A percentile compares a stretch with the other conserved stretches of the same genome.
These are phyloP conservation scores for Typhlichthys eigenmanni DNA, from an alignment of 2,797 vertebrate genomes.

Conservation along the genomic window DNA sequence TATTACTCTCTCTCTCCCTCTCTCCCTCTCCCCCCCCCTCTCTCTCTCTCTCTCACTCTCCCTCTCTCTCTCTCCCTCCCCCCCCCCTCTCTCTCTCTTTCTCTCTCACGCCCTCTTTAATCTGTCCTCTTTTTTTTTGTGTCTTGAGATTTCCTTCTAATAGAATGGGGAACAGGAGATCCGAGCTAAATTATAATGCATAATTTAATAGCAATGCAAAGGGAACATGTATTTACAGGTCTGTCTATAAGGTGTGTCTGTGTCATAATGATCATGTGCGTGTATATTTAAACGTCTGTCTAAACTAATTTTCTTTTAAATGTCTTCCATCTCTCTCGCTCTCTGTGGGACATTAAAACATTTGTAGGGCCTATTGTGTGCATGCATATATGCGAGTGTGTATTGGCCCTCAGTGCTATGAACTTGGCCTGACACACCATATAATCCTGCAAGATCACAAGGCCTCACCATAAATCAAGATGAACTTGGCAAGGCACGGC, in stretches of 20 bases:
- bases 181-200: neutral
- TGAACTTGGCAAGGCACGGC: slow-evolving; percentile 18
- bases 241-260: too few species aligned
- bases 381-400: neutral
- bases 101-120: slow-evolving; percentile 23
- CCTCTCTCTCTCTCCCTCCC: neutral
- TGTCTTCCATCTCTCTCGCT: neutral
- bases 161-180: slow-evolving; percentile 31
- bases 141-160: slow-evolving; percentile 50
- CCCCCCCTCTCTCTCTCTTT: neutral
- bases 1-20: slow-evolving; percentile 9
- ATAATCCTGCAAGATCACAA: slow-evolving; percentile 24
- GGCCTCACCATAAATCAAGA: slow-evolving; percentile 38
- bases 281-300: too few species aligned
- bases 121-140: slow-evolving; percentile 47
- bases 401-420: neutral
- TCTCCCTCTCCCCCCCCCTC: neutral
- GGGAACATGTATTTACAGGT: too few species aligned
- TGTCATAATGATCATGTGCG: too few species aligned
- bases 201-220: too few species aligned
- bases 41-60: neutral
- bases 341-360: neutral
- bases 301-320: neutral
- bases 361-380: neutral
- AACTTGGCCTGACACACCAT: slow-evolving; percentile 17